Percentiles rank a stretch among this genome's conserved stretches.
These are phyloP conservation scores for Alcedo quadribrachys DNA, from an alignment of 2,797 vertebrate species.

Conservation along the genomic window DNA sequence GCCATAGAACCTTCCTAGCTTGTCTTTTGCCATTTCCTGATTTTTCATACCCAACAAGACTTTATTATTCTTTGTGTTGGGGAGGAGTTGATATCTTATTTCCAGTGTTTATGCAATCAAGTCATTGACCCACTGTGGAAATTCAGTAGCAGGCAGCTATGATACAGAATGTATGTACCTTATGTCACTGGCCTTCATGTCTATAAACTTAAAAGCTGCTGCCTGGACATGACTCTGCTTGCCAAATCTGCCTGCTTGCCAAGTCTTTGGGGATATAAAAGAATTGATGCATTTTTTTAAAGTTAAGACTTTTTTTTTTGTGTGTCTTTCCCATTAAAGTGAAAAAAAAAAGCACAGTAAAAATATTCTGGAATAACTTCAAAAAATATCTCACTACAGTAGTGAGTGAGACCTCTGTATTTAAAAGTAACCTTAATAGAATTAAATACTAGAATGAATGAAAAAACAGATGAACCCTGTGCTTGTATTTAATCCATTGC, in stretches of 20 bases:
- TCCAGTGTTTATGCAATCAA: constrained; percentile 16
- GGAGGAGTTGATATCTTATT: constrained; percentile 4
- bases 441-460: neutral
- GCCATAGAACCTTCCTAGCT: neutral
- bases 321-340: neutral
- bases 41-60: neutral
- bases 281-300: neutral
- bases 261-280: constrained; percentile 4
- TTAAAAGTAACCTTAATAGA: constrained; percentile 19
- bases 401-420: neutral
- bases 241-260: constrained; percentile 15
- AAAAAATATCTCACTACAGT: neutral
- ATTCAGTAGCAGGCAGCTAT: constrained; percentile 32
- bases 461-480: constrained; percentile 11
- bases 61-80: neutral
- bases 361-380: constrained; percentile 13
- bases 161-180: neutral
- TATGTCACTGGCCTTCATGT: constrained; percentile 40
- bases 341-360: neutral
- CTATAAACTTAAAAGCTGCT: constrained; percentile 38
- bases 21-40: neutral
- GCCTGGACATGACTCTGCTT: neutral
- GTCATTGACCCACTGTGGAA: constrained; percentile 45
- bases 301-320: neutral
- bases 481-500: neutral